Percentiles rank a stretch among this genome's conserved stretches.
Evolutionary conservation across 2,888 invertebrate species (phyloP).

Genomic region (Drosophila histrio): DNA sequence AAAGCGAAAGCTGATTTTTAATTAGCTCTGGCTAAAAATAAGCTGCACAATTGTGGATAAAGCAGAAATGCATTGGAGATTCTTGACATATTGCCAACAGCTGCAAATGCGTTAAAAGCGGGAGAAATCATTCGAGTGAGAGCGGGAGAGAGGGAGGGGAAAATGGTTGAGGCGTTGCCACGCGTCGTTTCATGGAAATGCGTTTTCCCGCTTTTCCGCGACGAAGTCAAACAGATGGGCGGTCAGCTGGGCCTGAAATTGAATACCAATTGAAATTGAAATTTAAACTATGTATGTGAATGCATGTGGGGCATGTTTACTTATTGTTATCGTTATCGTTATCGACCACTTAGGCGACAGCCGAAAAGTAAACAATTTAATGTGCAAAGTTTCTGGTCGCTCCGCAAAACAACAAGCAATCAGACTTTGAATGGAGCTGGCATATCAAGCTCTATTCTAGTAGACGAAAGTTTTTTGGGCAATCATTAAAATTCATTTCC

Average conservation of each 20-base stretch:
- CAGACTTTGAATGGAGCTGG: constrained; percentile 13
- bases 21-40: constrained; percentile 69
- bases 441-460: constrained; percentile 50
- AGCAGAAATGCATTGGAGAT: constrained; percentile 49
- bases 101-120: constrained; percentile 46
- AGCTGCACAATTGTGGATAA: constrained; percentile 30
- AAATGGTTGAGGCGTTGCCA: constrained; percentile 60
- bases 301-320: constrained; percentile 18
- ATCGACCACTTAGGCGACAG: constrained; percentile 64
- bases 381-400: constrained; percentile 65
- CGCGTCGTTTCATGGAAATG: constrained; percentile 63
- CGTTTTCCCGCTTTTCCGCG: constrained; percentile 18
- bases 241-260: constrained; percentile 30
- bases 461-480: constrained; percentile 53
- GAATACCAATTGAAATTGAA: constrained; percentile 36
- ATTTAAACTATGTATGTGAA: not conserved
- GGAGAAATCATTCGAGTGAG: not conserved
- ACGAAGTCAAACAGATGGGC: constrained; percentile 48
- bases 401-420: constrained; percentile 52
- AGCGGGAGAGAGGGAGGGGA: not conserved
- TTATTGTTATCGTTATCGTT: constrained; percentile 67
- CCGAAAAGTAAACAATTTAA: constrained; percentile 73
- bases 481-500: constrained; percentile 78
- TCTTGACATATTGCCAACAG: constrained; percentile 81
- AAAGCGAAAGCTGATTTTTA: constrained; percentile 53